phyloP scores from a whole-genome alignment of 2,113 vertebrate species.

The Myanophis thanlyinensis region DNA sequence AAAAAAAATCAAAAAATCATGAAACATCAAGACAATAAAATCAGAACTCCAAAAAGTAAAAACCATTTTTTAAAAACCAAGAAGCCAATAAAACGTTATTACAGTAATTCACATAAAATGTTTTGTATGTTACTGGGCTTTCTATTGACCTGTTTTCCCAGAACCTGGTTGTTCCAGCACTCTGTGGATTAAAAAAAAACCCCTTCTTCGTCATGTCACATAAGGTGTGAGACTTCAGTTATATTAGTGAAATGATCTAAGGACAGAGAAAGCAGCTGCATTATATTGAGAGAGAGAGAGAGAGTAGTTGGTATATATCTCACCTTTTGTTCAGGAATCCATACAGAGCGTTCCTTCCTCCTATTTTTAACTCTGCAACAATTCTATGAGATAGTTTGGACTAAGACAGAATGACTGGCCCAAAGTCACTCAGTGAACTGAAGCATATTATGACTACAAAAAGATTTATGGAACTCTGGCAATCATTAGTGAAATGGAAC shows the following conservation, averaged over 20 bases:
- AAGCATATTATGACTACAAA: constrained; percentile 47
- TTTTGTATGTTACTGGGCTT: background rate
- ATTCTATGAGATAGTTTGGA: background rate
- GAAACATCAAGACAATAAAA: background rate
- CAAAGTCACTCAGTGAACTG: background rate
- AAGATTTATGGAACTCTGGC: constrained; percentile 62
- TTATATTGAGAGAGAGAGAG: no score
- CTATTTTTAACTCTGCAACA: background rate
- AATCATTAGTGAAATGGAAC: constrained; percentile 62
- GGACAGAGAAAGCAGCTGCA: constrained; percentile 18
- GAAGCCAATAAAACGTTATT: background rate
- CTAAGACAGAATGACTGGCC: background rate
- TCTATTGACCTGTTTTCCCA: no score
- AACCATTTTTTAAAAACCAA: background rate
- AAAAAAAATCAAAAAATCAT: background rate
- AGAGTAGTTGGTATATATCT: background rate
- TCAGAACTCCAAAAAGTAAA: background rate
- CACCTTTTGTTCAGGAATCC: background rate
- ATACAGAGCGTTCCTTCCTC: background rate
- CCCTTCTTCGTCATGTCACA: no score
- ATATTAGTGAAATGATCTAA: background rate
- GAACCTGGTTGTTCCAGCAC: background rate
- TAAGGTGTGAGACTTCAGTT: background rate
- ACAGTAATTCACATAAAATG: background rate
- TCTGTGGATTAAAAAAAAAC: background rate